Conservation (phyloP, 2,113 vertebrate genomes). For the Heteronetta atricapilla region DNA sequence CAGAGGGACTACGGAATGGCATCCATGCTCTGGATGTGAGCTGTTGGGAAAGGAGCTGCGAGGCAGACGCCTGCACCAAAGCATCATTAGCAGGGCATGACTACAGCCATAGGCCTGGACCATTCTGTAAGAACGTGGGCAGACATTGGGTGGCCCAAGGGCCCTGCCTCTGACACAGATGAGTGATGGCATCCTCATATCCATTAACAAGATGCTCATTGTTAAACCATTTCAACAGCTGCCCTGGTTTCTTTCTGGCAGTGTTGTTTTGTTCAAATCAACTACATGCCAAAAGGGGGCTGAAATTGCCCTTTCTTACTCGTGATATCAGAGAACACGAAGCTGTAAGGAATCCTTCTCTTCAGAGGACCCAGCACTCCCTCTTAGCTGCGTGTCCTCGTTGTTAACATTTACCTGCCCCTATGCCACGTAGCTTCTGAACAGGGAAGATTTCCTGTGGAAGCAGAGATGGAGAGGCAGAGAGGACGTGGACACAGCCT, state of each 20-base stretch:
- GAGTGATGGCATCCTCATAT: background rate
- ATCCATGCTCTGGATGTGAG: background rate
- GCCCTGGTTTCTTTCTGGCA: constrained; percentile 35
- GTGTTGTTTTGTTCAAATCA: background rate
- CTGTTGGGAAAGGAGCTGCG: background rate
- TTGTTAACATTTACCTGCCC: background rate
- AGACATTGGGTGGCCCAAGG: background rate
- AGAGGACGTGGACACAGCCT: rapidly evolving
- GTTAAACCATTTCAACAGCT: background rate
- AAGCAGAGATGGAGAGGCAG: background rate
- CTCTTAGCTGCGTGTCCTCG: background rate
- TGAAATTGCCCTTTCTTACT: background rate
- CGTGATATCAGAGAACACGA: background rate
- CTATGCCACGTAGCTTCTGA: background rate
- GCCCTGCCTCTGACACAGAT: background rate
- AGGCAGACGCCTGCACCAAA: background rate
- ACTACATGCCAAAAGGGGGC: background rate
- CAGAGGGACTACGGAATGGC: background rate
- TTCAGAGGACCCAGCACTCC: background rate
- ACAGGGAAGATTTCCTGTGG: background rate
- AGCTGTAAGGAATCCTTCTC: background rate
- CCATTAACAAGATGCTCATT: constrained; percentile 8
- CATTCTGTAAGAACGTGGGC: background rate
- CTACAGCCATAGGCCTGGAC: background rate
- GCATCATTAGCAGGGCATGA: background rate